Conservation (phyloP, 2,113 vertebrate genomes). For the Percopsis transmontana region DNA sequence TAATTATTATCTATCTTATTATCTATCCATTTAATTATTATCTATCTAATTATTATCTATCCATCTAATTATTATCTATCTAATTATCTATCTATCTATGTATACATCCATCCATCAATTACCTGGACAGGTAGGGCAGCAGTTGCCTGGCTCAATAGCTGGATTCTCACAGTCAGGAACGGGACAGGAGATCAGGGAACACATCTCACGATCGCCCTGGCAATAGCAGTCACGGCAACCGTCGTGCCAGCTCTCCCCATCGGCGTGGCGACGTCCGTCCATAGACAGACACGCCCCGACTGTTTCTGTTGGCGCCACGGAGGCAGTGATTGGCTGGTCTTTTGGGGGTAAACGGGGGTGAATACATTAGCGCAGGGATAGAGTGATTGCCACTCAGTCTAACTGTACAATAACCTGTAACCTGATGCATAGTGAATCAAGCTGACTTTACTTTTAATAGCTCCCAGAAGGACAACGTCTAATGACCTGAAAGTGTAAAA, state of each 20-base stretch:
- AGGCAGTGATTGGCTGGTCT: conserved; percentile 68
- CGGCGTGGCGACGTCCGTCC: conserved; percentile 87
- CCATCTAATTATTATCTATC: neutral
- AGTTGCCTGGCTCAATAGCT: conserved; percentile 85
- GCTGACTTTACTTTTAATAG: no score
- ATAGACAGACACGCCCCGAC: conserved; percentile 85
- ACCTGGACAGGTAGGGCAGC: conserved; percentile 89
- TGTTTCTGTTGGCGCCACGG: conserved; percentile 78
- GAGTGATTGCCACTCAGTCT: conserved; percentile 1
- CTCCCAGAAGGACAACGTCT: no score
- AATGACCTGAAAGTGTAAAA: no score
- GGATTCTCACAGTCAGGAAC: conserved; percentile 86
- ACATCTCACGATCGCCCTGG: conserved; percentile 88
- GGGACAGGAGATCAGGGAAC: conserved; percentile 87
- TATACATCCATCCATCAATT: conserved; percentile 19
- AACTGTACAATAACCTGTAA: no score
- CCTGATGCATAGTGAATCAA: no score
- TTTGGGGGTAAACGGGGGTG: neutral
- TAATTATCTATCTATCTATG: conserved; percentile 5
- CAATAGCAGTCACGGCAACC: conserved; percentile 91
- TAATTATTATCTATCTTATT: no score
- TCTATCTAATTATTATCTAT: neutral
- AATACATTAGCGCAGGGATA: neutral
- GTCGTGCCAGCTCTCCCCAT: conserved; percentile 89
- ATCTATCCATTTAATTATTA: no score